These are phyloP conservation scores for Talpa occidentalis DNA, from an alignment of 2,113 vertebrate genomes.

Conservation along the genomic window DNA sequence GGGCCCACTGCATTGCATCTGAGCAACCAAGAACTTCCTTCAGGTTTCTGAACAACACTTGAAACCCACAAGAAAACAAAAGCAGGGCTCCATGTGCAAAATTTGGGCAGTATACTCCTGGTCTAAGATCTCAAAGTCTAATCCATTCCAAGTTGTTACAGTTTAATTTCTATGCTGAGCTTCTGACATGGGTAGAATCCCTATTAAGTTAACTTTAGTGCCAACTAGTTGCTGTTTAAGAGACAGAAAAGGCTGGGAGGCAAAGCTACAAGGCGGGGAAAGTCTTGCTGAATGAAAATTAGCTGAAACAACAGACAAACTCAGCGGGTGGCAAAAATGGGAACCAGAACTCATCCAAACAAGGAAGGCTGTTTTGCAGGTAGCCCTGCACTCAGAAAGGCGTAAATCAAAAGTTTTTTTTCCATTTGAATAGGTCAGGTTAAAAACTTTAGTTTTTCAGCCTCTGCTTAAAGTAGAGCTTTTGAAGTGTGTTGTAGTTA, in stretches of 20 bases:
- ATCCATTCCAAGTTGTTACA: not conserved
- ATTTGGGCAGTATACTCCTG: not conserved
- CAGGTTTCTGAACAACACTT: not conserved
- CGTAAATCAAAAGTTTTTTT: slow-evolving; percentile 28
- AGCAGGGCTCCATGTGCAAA: not conserved
- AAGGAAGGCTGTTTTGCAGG: not conserved
- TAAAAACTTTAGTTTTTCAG: not conserved
- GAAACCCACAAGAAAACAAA: slow-evolving; percentile 16
- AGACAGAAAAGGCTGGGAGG: not conserved
- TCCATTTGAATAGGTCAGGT: slow-evolving; percentile 9
- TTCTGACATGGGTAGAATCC: not conserved
- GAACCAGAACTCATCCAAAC: slow-evolving; percentile 53
- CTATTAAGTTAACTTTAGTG: not conserved
- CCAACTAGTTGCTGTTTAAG: slow-evolving; percentile 3
- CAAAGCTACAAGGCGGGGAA: not conserved
- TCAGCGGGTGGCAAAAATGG: slow-evolving; percentile 60
- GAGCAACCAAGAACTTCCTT: not conserved
- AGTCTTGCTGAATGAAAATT: not conserved
- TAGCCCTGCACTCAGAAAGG: not conserved
- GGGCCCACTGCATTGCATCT: not conserved
- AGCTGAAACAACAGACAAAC: slow-evolving; percentile 31
- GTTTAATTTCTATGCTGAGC: slow-evolving; percentile 19
- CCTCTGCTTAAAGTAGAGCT: not conserved
- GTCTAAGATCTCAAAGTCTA: not conserved
- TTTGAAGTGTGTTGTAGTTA: not conserved